Evolutionary conservation across 2,888 invertebrate species (phyloP).

Genomic region (Cerastis rubricosa): DNA sequence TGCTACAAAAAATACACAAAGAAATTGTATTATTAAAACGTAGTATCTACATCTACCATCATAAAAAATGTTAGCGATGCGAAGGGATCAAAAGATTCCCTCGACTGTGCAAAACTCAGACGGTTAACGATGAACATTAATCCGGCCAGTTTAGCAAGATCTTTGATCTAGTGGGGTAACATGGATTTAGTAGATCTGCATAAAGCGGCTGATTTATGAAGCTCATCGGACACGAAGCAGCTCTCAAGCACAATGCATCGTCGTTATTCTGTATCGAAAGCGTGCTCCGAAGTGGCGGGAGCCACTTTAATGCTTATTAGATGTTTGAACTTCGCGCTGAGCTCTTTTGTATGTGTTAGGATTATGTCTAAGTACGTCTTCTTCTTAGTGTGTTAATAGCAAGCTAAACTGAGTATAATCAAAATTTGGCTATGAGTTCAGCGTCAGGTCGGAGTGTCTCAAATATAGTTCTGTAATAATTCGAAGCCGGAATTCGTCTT

Average conservation of each 20-base stretch:
- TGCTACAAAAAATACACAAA: constrained; percentile 3
- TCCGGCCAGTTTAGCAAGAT: constrained; percentile 67
- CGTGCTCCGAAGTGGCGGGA: constrained; percentile 47
- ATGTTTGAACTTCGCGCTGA: constrained; percentile 46
- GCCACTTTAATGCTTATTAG: constrained; percentile 65
- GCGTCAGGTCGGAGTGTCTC: neutral
- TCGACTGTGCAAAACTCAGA: constrained; percentile 77
- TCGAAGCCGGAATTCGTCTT: neutral
- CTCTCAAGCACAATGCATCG: constrained; percentile 78
- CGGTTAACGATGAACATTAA: constrained; percentile 73
- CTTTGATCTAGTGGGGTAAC: constrained; percentile 39
- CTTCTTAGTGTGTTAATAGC: neutral
- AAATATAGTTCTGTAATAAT: neutral
- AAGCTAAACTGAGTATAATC: neutral
- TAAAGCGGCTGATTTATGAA: constrained; percentile 63
- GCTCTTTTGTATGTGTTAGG: constrained; percentile 27
- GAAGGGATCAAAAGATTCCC: constrained; percentile 80
- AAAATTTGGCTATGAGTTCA: neutral
- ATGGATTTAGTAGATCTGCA: constrained; percentile 45
- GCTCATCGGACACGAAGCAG: constrained; percentile 79
- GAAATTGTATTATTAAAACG: constrained; percentile 38
- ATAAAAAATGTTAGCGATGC: constrained; percentile 67
- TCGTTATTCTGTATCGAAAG: constrained; percentile 72
- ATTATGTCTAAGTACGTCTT: neutral
- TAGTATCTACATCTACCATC: constrained; percentile 29